These are phyloP conservation scores for Alaudala cheleensis DNA, from an alignment of 2,113 vertebrate genomes.

Conservation along the genomic window DNA sequence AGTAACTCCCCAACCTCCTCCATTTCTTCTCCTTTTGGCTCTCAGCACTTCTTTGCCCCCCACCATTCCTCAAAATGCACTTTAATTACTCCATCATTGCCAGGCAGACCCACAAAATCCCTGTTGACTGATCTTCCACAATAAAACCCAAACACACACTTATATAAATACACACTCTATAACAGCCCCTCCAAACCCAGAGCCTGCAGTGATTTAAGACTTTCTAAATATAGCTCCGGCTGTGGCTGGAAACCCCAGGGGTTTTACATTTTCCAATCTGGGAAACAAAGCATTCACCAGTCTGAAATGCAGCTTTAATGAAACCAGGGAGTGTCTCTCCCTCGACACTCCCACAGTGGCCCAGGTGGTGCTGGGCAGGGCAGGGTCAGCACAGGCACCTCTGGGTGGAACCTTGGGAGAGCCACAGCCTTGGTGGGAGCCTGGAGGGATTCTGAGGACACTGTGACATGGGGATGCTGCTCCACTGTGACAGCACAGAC, in stretches of 20 bases:
- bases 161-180: background rate
- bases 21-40: slow-evolving; percentile 15
- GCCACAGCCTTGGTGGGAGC: background rate
- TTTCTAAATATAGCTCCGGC: slow-evolving; percentile 66
- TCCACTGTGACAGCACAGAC: background rate
- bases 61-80: slow-evolving; percentile 31
- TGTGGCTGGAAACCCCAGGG: slow-evolving; percentile 52
- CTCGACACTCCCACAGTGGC: background rate
- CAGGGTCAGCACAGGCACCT: background rate
- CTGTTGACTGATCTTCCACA: background rate
- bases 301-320: slow-evolving; percentile 21
- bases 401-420: background rate
- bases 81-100: slow-evolving; percentile 19
- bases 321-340: background rate
- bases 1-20: slow-evolving; percentile 12
- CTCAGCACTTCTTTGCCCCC: background rate
- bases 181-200: slow-evolving; percentile 26
- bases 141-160: slow-evolving; percentile 18
- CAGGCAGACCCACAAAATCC: slow-evolving; percentile 56
- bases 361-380: background rate
- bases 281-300: slow-evolving; percentile 69
- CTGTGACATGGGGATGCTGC: background rate
- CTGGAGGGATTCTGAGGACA: background rate
- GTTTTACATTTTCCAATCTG: slow-evolving; percentile 16
- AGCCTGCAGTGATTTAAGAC: slow-evolving; percentile 29